A percentile compares a stretch with the other conserved stretches of the same genome.
Conservation (phyloP, 2,113 vertebrate species). For the Melanerpes formicivorus region DNA sequence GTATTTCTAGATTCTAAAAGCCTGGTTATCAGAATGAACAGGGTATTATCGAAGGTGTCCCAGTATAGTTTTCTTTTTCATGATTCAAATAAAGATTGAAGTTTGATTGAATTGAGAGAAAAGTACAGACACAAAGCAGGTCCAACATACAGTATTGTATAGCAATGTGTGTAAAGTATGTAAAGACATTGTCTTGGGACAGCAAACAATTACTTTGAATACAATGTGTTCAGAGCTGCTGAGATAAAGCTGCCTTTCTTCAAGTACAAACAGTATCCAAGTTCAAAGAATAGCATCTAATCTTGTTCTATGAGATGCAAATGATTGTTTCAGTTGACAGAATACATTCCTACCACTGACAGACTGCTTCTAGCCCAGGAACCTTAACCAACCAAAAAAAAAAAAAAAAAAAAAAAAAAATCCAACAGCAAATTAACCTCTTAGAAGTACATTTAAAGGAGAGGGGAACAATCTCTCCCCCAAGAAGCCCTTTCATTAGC, state of each 20-base stretch:
- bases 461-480: not conserved
- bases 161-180: not conserved
- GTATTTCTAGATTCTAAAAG: not conserved
- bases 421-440: not conserved
- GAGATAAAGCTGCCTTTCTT: slow-evolving; percentile 39
- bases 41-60: not conserved
- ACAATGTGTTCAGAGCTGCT: not conserved
- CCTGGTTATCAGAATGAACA: not conserved
- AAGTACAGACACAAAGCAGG: not conserved
- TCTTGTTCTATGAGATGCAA: slow-evolving; percentile 1
- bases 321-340: slow-evolving; percentile 14
- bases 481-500: not conserved
- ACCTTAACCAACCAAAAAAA: not conserved
- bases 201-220: slow-evolving; percentile 23
- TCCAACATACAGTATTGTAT: not conserved
- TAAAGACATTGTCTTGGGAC: not conserved
- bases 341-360: not conserved
- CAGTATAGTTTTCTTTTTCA: not conserved
- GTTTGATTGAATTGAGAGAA: not conserved
- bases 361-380: not conserved
- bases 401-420: not conserved
- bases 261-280: slow-evolving; percentile 13
- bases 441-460: not conserved
- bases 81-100: not conserved
- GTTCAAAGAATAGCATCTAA: slow-evolving; percentile 20